Evolutionary conservation across 2,797 vertebrate species (phyloP), one percentile per base, ranked within the genome.

Genomic region (Neopelma chrysocephalum): DNA sequence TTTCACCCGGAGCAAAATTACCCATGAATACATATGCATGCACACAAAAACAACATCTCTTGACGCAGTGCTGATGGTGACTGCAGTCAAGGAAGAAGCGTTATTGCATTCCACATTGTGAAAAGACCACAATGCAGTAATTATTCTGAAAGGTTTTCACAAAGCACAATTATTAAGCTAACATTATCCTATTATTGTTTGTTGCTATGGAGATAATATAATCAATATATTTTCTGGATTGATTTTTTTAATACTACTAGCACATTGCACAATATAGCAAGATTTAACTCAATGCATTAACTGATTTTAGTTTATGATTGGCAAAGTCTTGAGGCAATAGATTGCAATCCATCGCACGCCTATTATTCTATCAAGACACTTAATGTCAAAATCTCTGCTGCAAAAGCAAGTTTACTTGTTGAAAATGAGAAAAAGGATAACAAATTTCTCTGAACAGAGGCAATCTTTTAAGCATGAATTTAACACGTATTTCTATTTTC

Each of bases 151-250:
- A 96, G 94, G 86, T 94, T 96, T 97, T 90, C 88, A 94, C 81
- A 96, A 96, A 96, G 91, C 90, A 87, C 89, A 87, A 93, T 95
- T 96, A 96, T 97, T 97, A 96, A 93, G 73, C 89, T 92, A 96
- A 90, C 82, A 85, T 96, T 96, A 93, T 96, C 93, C 77, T 82
- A 83, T 91, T 96, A 96, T 96, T 96, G 93, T 96, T 96, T 96
- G 96, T 96, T 96, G 93, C 95, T 89, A 94, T 96, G 91, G 93
- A 95, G 94, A 96, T 96, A 94, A 96, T 94, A 94, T 96, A 93
- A 97, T 97, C 96, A 95, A 96, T 96, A 96, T 91, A 94, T 94
- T 96, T 96, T 89, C 94, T 92, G 79, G 85, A 97, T 96, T 95
- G 91, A 96, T 95, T 95, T 95, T 88, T 94, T 95, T 93, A 96